These are phyloP conservation scores for Perizoma flavofasciatum DNA, from an alignment of 2,888 invertebrate genomes.

Conservation along the genomic window DNA sequence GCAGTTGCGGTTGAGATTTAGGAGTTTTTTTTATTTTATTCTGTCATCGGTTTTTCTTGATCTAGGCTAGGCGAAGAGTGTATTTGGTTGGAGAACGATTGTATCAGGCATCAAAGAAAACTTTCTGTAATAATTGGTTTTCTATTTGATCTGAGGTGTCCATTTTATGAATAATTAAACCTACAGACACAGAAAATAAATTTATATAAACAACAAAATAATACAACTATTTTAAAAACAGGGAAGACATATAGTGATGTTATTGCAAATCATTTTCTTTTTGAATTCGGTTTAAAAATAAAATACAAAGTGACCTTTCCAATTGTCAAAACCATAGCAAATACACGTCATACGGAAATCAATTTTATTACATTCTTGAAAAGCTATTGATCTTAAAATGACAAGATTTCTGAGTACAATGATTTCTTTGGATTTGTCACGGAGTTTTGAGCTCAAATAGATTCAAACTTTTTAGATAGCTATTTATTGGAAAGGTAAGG, in stretches of 20 bases:
- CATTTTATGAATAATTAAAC: too few species aligned
- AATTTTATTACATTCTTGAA: constrained; percentile 41
- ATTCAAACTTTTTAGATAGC: not conserved
- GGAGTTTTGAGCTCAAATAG: constrained; percentile 32
- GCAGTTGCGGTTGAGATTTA: constrained; percentile 20
- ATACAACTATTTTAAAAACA: too few species aligned
- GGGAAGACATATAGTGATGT: not conserved
- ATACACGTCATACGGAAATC: constrained; percentile 52
- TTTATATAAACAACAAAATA: too few species aligned
- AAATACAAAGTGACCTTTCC: too few species aligned
- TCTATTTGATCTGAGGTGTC: too few species aligned
- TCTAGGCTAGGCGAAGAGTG: too few species aligned
- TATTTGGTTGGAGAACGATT: too few species aligned
- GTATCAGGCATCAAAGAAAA: too few species aligned
- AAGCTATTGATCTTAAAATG: constrained; percentile 39
- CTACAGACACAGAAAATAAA: too few species aligned
- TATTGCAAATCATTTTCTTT: not conserved
- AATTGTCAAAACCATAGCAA: constrained; percentile 28
- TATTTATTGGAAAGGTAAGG: not conserved
- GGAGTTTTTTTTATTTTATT: too few species aligned
- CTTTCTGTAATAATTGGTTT: too few species aligned
- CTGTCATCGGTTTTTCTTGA: too few species aligned
- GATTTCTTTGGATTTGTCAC: constrained; percentile 39
- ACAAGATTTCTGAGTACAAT: constrained; percentile 39
- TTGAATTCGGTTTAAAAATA: not conserved